Conservation (phyloP, 1,140 invertebrate genomes). For the Orchesella cincta region DNA sequence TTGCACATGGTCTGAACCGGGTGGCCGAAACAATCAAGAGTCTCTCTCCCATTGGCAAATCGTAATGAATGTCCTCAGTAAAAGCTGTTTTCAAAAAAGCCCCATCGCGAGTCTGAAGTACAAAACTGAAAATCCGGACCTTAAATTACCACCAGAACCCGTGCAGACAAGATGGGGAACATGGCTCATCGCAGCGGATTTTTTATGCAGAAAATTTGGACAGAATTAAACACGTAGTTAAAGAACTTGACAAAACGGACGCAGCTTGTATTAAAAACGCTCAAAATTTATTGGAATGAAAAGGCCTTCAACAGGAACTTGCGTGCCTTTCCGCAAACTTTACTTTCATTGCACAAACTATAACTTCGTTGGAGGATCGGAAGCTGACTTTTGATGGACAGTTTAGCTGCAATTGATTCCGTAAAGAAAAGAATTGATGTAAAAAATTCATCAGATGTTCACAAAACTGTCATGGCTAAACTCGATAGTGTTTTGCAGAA, state of each 20-base stretch:
- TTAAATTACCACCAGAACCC: constrained; percentile 55
- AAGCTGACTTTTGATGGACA: too few relatives aligned
- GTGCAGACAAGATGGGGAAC: constrained; percentile 57
- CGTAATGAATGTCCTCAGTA: constrained; percentile 49
- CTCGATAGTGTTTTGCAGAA: too few relatives aligned
- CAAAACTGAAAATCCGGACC: constrained; percentile 52
- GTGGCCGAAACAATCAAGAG: constrained; percentile 53
- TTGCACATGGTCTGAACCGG: constrained; percentile 54
- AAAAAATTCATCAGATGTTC: too few relatives aligned
- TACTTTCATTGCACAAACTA: neutral
- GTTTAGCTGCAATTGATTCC: too few relatives aligned
- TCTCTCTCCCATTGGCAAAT: too few relatives aligned
- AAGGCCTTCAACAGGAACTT: neutral
- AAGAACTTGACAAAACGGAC: neutral
- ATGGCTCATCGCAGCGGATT: constrained; percentile 49
- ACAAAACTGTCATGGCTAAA: too few relatives aligned
- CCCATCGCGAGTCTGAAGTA: constrained; percentile 52
- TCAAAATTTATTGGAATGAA: neutral
- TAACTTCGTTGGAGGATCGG: neutral
- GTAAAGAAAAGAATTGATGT: too few relatives aligned
- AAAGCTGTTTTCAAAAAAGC: constrained; percentile 54
- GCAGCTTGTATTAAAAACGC: neutral
- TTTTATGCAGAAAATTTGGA: constrained; percentile 19
- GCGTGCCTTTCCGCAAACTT: neutral
- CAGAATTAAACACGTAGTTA: neutral